Conservation (phyloP, 2,888 invertebrate genomes). For the Platycnemis pennipes region DNA sequence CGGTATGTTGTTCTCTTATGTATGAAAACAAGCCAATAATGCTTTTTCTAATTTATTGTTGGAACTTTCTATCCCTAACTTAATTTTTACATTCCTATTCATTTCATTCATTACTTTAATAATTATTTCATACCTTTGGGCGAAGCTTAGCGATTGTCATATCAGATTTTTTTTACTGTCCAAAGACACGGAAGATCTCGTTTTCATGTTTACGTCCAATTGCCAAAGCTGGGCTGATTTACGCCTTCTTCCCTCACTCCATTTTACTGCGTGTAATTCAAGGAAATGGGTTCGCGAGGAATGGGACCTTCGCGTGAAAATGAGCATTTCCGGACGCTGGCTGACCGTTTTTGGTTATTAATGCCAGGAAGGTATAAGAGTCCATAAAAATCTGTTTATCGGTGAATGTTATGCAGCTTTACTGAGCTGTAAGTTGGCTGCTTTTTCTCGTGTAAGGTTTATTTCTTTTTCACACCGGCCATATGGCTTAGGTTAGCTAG, state of each 20-base stretch:
- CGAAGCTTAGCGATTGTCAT: too few species aligned
- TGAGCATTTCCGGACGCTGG: background rate
- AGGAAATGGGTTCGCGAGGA: background rate
- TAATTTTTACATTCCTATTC: too few species aligned
- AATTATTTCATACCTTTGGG: too few species aligned
- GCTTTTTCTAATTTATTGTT: too few species aligned
- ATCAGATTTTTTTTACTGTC: background rate
- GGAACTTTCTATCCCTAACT: too few species aligned
- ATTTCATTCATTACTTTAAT: too few species aligned
- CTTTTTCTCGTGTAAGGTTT: too few species aligned
- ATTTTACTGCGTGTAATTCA: slow-evolving; percentile 17
- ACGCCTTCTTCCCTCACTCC: background rate
- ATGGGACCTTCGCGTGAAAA: slow-evolving; percentile 3
- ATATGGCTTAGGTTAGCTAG: too few species aligned
- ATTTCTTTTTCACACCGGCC: too few species aligned
- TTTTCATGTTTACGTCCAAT: slow-evolving; percentile 7
- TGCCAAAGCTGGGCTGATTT: background rate
- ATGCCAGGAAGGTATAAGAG: background rate
- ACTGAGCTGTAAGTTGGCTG: background rate
- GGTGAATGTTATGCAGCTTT: background rate
- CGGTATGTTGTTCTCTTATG: too few species aligned
- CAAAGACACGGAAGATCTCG: background rate
- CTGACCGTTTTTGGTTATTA: background rate
- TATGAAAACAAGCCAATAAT: too few species aligned
- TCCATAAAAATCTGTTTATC: background rate